Evolutionary conservation across 2,797 vertebrate species (phyloP).

Genomic region (Oryzias dopingdopingensis): DNA sequence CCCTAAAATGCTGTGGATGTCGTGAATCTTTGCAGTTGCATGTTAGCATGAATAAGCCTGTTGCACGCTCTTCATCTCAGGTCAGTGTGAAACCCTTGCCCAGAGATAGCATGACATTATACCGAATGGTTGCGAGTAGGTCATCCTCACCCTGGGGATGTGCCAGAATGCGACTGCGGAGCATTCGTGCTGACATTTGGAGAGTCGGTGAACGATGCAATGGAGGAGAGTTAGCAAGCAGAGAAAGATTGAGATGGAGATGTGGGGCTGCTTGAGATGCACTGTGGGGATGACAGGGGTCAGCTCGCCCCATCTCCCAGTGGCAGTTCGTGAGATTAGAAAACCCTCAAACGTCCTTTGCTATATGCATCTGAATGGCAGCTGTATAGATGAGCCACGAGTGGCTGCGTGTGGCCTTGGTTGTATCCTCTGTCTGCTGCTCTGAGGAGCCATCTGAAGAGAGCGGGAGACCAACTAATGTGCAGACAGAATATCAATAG

Average conservation of each 20-base stretch:
- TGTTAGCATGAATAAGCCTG: constrained; percentile 19
- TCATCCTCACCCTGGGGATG: constrained; percentile 49
- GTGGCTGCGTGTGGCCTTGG: constrained; percentile 61
- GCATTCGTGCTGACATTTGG: constrained; percentile 72
- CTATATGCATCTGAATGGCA: constrained; percentile 72
- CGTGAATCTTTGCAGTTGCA: constrained; percentile 14
- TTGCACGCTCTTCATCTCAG: constrained; percentile 25
- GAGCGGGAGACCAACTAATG: constrained; percentile 22
- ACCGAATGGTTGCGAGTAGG: constrained; percentile 42
- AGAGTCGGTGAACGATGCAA: constrained; percentile 65
- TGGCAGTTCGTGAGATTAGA: constrained; percentile 75
- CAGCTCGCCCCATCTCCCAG: constrained; percentile 65
- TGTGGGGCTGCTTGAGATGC: constrained; percentile 71
- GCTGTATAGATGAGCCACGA: constrained; percentile 65
- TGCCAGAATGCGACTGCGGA: constrained; percentile 29
- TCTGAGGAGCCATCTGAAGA: constrained; percentile 23
- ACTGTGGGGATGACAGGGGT: constrained; percentile 70
- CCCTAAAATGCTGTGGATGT: constrained; percentile 1
- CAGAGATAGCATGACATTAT: constrained; percentile 59
- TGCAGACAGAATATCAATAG: constrained; percentile 51
- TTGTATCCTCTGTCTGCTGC: constrained; percentile 47
- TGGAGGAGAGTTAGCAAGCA: constrained; percentile 50
- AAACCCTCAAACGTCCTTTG: constrained; percentile 73
- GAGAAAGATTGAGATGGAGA: constrained; percentile 69
- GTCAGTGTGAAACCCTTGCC: constrained; percentile 53